phyloP scores from a whole-genome alignment of 2,888 invertebrate genomes.

The Tolmerus cingulatus region DNA sequence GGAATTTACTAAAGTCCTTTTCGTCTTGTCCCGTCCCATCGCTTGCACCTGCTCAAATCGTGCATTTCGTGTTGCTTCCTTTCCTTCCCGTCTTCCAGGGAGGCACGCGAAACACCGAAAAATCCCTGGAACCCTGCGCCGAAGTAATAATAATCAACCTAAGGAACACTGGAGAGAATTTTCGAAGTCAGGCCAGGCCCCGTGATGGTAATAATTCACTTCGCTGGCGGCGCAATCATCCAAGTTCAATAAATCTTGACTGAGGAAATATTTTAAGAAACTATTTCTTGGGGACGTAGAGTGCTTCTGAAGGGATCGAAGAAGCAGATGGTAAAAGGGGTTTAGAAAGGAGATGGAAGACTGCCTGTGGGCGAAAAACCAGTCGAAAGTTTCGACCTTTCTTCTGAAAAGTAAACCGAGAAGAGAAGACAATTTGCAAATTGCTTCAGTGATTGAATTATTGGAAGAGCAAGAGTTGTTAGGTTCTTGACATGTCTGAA shows the following conservation, averaged over 20 bases:
- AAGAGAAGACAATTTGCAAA: neutral
- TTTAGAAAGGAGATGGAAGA: neutral
- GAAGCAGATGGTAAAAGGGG: too few relatives aligned
- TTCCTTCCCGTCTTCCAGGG: neutral
- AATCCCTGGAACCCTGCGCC: neutral
- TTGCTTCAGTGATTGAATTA: neutral
- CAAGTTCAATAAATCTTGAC: conserved; percentile 6
- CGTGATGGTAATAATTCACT: neutral
- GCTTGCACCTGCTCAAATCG: neutral
- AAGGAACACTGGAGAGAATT: neutral
- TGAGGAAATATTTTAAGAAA: conserved; percentile 7
- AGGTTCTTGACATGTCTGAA: neutral
- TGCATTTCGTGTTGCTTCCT: neutral
- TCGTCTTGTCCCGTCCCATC: neutral
- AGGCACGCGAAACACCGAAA: neutral
- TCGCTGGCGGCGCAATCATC: conserved; percentile 2
- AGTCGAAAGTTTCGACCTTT: neutral
- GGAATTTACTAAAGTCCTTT: neutral
- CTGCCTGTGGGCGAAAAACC: neutral
- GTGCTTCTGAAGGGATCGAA: neutral
- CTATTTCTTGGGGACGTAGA: neutral
- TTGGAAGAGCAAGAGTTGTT: neutral
- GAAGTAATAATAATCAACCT: neutral
- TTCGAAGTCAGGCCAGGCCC: neutral
- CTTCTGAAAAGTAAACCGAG: neutral